Conservation (phyloP, 2,113 vertebrate genomes). For the Lycaon pictus region DNA sequence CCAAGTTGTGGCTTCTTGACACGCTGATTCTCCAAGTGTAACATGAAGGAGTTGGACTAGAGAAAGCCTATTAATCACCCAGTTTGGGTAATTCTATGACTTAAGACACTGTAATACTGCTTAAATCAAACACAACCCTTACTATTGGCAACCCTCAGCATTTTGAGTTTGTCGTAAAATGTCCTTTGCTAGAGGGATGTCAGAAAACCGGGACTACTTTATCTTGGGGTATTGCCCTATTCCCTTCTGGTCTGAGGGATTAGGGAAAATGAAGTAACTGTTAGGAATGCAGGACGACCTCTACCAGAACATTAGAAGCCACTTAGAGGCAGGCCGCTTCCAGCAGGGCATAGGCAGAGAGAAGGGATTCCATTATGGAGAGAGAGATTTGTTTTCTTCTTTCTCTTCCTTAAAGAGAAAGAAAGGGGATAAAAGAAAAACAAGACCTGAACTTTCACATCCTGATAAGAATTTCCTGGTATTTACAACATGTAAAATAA, state of each 20-base stretch:
- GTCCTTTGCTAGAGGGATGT: conserved; percentile 33
- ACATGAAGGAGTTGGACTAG: conserved; percentile 32
- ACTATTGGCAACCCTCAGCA: not conserved
- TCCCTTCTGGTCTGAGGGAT: conserved; percentile 19
- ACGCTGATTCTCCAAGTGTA: conserved; percentile 5
- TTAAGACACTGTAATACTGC: conserved; percentile 29
- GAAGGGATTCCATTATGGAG: conserved; percentile 1
- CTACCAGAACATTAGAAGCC: not conserved
- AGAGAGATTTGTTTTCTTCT: conserved; percentile 53
- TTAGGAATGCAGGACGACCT: conserved; percentile 35
- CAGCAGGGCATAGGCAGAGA: not conserved
- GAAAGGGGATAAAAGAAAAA: conserved; percentile 68
- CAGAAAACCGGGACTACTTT: conserved; percentile 49
- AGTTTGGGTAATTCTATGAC: not conserved
- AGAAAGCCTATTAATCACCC: conserved; percentile 44
- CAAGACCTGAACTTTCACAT: conserved; percentile 67
- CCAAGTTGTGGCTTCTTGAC: not conserved
- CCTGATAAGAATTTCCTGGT: conserved; percentile 76
- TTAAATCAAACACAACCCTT: conserved; percentile 49
- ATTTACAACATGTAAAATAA: conserved; percentile 71
- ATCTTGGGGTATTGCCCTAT: not conserved
- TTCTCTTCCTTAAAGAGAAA: conserved; percentile 45
- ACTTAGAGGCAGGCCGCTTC: not conserved
- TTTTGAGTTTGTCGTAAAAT: conserved; percentile 66
- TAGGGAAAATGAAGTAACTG: conserved; percentile 43